A percentile compares a stretch with the other conserved stretches of the same genome.
Conservation (phyloP, 2,888 invertebrate genomes). For the Pherbina coryleti region DNA sequence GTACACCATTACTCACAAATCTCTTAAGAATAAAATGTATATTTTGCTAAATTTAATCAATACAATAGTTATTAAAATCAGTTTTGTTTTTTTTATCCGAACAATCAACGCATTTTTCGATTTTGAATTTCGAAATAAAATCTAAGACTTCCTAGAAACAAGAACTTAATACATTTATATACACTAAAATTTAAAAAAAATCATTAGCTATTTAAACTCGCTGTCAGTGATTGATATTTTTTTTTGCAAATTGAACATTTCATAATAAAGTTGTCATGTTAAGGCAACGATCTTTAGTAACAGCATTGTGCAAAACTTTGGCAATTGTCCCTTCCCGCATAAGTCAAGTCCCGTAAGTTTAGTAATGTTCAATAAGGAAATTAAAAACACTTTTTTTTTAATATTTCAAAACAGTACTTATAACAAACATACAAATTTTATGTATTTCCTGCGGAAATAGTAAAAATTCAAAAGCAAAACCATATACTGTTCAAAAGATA, state of each 20-base stretch:
- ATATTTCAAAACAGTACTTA: too few species aligned
- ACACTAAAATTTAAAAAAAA: slow-evolving; percentile 28
- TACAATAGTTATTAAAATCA: not conserved
- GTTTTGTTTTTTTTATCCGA: not conserved
- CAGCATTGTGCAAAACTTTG: too few species aligned
- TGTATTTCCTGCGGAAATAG: too few species aligned
- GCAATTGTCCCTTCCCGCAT: too few species aligned
- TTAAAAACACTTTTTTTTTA: too few species aligned
- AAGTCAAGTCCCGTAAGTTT: too few species aligned
- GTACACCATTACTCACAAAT: slow-evolving; percentile 19
- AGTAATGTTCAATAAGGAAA: too few species aligned
- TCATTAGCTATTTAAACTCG: slow-evolving; percentile 5
- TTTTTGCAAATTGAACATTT: slow-evolving; percentile 9
- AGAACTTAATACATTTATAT: slow-evolving; percentile 33
- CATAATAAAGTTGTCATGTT: not conserved
- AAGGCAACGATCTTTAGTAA: not conserved
- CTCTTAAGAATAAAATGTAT: slow-evolving; percentile 2
- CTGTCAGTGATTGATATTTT: slow-evolving; percentile 14
- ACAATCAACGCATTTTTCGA: slow-evolving; percentile 25
- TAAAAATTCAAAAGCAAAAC: too few species aligned
- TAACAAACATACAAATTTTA: too few species aligned
- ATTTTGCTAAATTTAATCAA: slow-evolving; percentile 17
- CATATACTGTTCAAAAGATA: too few species aligned
- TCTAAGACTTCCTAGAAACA: slow-evolving; percentile 17
- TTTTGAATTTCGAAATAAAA: slow-evolving; percentile 15